A percentile compares a stretch with the other conserved stretches of the same genome.
phyloP scores from a whole-genome alignment of 1,140 invertebrate species.

The Saccostrea echinata region DNA sequence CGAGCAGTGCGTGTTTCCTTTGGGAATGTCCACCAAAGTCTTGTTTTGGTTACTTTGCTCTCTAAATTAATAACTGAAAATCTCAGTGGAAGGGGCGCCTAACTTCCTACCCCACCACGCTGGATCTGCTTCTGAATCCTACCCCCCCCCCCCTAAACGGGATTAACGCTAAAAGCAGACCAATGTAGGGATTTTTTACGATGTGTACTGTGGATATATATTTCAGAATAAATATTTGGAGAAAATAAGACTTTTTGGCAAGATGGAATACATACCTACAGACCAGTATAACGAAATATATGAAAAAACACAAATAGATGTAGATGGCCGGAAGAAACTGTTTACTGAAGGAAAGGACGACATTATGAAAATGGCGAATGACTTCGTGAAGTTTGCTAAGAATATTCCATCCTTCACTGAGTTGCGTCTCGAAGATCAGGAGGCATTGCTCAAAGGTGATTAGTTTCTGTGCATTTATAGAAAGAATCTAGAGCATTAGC shows the following conservation, averaged over 20 bases:
- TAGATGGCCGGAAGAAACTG: slow-evolving; percentile 16
- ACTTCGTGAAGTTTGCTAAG: background rate
- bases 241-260: slow-evolving; percentile 11
- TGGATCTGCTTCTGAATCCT: no score
- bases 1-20: no score
- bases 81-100: no score
- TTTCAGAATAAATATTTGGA: background rate
- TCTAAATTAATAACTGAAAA: no score
- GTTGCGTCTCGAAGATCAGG: background rate
- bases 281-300: slow-evolving; percentile 4
- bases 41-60: no score
- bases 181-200: background rate
- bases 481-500: background rate
- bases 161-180: background rate
- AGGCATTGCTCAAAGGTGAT: background rate
- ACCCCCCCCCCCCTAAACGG: background rate
- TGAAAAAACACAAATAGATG: background rate
- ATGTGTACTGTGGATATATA: background rate
- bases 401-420: background rate
- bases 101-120: no score
- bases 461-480: background rate
- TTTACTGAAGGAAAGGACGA: background rate
- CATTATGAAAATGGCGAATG: background rate
- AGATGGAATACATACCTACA: background rate
- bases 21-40: no score